Conservation (phyloP, 2,797 vertebrate species). For the Eutrigla gurnardus region DNA sequence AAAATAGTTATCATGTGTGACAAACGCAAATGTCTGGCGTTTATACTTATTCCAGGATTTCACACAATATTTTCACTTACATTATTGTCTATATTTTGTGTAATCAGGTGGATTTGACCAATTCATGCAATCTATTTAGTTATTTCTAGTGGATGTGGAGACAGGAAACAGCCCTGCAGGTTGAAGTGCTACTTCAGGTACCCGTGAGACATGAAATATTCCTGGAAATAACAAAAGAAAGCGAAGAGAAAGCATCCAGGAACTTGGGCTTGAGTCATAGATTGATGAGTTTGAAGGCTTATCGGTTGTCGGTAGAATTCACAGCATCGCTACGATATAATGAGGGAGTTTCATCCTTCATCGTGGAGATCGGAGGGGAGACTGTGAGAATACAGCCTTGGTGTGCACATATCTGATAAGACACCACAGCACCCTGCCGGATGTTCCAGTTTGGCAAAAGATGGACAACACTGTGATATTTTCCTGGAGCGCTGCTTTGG, state of each 20-base stretch:
- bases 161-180: background rate
- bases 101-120: slow-evolving; percentile 1
- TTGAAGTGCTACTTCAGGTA: background rate
- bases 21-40: no score
- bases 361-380: background rate
- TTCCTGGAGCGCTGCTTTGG: background rate
- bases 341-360: background rate
- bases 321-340: no score
- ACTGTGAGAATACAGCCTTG: background rate
- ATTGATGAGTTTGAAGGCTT: background rate
- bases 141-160: slow-evolving; percentile 4
- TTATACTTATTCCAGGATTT: background rate
- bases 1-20: background rate
- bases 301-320: background rate
- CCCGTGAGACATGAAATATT: slow-evolving; percentile 2
- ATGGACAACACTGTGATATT: background rate
- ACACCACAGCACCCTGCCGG: background rate
- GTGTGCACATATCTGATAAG: slow-evolving; percentile 17
- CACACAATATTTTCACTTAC: background rate
- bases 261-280: background rate
- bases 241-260: background rate
- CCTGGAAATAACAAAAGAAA: background rate
- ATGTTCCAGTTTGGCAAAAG: slow-evolving; percentile 10
- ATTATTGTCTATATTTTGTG: background rate
- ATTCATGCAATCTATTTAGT: background rate